Base-by-base conservation (phyloP, 1,140 invertebrate species). In the Drosophila aff. region DNA sequence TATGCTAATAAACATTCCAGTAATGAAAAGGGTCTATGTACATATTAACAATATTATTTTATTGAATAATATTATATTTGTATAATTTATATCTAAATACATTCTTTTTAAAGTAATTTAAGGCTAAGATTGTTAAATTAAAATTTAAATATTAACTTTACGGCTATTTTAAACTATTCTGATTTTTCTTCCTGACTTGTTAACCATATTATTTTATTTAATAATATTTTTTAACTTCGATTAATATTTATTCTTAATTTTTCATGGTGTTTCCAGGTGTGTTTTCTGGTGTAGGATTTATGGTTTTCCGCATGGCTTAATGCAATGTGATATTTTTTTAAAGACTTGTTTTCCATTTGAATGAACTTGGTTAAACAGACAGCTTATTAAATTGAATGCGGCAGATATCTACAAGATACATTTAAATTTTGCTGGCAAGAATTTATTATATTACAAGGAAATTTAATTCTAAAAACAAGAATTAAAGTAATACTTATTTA, bases 241-340 rank as follows among this genome's bases (percentile, higher is more conserved):
- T 16, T 4, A 4, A n/a, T 4, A 47, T 16, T 4, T 9, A n/a
- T 4, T 1, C 31, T 41, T 3, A 2, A 18, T 13, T 49, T 49
- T 47, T 1, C 21, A 16, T 13, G 1, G 4, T 33, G 33, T n/a
- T 16, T 43, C 4, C 11, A 64, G 44, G 18, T 76, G 21, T 38
- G 2, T 43, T 67, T 44, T 16, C 23, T 58, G 13, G 1, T 26
- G 23, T 18, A 15, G 28, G 26, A 44, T 47, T 44, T 52, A 46
- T 69, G 36, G 41, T 33, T 61, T 71, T 40, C 21, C 59, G 21
- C 15, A 26, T 44, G 7, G 16, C 28, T 49, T 63, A 26, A 21
- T 57, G n/a, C 11, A 46, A 44, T 13, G 21, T 13, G 40, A 64
- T 64, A 18, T 10, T 23, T 40, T 47, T 49, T 40, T 15, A 31